phyloP scores from a whole-genome alignment of 2,797 vertebrate species.

The Oreochromis grahami region DNA sequence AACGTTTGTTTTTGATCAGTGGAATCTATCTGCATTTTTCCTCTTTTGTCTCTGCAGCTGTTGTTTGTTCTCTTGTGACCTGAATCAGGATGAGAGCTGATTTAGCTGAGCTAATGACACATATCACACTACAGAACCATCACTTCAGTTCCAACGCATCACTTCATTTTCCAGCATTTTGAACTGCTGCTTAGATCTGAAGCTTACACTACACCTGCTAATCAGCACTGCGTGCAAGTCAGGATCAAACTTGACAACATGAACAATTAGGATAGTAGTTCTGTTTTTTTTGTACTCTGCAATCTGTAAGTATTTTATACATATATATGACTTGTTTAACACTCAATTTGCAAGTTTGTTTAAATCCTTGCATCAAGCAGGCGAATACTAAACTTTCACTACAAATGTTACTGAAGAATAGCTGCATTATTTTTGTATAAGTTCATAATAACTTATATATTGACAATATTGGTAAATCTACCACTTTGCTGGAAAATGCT shows the following conservation, averaged over 20 bases:
- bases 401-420: not conserved
- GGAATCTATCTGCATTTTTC: not conserved
- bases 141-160: not conserved
- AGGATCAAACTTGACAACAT: not conserved
- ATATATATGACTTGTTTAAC: not conserved
- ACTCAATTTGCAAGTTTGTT: not conserved
- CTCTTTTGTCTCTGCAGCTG: slow-evolving; percentile 18
- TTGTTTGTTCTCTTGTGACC: slow-evolving; percentile 6
- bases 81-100: not conserved
- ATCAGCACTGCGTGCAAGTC: not conserved
- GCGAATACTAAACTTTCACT: not conserved
- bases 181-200: not conserved
- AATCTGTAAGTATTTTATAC: not conserved
- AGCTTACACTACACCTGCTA: not conserved
- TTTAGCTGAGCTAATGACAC: slow-evolving; percentile 7
- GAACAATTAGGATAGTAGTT: not conserved
- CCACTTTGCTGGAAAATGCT: not conserved
- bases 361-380: not conserved
- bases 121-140: not conserved
- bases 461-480: not conserved
- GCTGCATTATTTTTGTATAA: not conserved
- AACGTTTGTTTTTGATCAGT: not conserved
- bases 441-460: not conserved
- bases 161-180: not conserved
- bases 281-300: not conserved